Base-by-base conservation (phyloP, 2,888 invertebrate genomes). In the Scaptomyza flava region DNA sequence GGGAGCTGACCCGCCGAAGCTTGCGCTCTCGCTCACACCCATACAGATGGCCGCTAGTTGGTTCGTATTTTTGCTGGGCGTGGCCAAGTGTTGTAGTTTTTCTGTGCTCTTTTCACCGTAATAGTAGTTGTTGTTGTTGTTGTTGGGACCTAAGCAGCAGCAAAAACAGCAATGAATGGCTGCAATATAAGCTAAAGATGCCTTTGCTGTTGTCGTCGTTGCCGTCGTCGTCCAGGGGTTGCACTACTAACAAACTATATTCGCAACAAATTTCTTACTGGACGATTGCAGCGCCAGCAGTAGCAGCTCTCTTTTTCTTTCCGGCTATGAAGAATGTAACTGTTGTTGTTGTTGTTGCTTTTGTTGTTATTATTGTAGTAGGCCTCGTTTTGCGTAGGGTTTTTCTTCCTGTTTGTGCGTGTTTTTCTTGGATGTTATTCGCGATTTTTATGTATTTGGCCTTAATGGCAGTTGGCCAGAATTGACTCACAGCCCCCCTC, bases 31-130 rank as follows among this genome's bases (percentile, higher is more conserved):
- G 74, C 82, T 79, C 77, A 57, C 77, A 70, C 77, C 69, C 23
- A 69, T 65, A 60, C 42, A 17, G 17, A 30, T 17, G 14, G 46
- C 47, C 64, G 82, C 71, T 61, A 66, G 31, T 48, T 50, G 70
- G 46, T 38, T 64, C 61, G 74, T 61, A 34, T 34, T 50, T 34
- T 67, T 12, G 70, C 45, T 60, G 82, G 82, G 82, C 82, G 82
- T 87, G 85, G 87, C 82, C 79, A 81, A 81, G 80, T 54, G 51
- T 56, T 48, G 81, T 77, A 82, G 79, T 79, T 87, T 81, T 79
- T 81, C 74, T 82, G 79, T 72, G 72, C 86, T 86, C 86, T 83
- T 88, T 87, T 82, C 71, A 50, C 50, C 20, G 34, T 38, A 38
- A 1, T 14, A 14, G 14, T 38, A 2, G 38, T 14, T 2, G n/a